Percentiles rank a stretch among this genome's conserved stretches.
Evolutionary conservation across 2,888 invertebrate species (phyloP).

Genomic region (Polylopha cassiicola): DNA sequence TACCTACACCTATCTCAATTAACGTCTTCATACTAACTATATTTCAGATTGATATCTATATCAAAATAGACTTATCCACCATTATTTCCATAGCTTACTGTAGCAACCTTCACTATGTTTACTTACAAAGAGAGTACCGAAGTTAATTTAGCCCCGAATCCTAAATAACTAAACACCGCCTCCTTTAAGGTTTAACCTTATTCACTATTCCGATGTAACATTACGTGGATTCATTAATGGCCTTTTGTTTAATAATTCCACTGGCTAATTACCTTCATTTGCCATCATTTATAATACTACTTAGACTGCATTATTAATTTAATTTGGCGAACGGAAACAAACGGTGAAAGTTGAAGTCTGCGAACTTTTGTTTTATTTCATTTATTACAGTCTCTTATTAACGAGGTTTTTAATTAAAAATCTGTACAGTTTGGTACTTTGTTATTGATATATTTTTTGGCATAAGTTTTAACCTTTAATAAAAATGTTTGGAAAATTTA

Average conservation of each 20-base stretch:
- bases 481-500: too few relatives aligned
- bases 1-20: too few relatives aligned
- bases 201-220: conserved; percentile 30
- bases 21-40: too few relatives aligned
- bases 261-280: conserved; percentile 12
- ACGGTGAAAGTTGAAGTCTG: too few relatives aligned
- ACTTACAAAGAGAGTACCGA: conserved; percentile 31
- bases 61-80: conserved; percentile 1
- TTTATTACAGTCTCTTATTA: too few relatives aligned
- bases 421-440: too few relatives aligned
- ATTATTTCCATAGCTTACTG: too few relatives aligned
- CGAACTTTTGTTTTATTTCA: too few relatives aligned
- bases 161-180: conserved; percentile 37
- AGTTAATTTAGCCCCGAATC: conserved; percentile 33
- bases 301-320: conserved; percentile 3
- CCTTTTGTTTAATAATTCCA: background rate
- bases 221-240: conserved; percentile 36
- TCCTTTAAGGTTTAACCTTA: conserved; percentile 32
- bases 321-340: background rate
- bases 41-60: conserved; percentile 3
- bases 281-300: conserved; percentile 1
- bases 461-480: too few relatives aligned
- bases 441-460: too few relatives aligned
- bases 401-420: too few relatives aligned
- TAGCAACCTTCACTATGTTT: too few relatives aligned